These are phyloP conservation scores for Premnoplex brunnescens DNA, from an alignment of 2,797 vertebrate species.

Conservation along the genomic window DNA sequence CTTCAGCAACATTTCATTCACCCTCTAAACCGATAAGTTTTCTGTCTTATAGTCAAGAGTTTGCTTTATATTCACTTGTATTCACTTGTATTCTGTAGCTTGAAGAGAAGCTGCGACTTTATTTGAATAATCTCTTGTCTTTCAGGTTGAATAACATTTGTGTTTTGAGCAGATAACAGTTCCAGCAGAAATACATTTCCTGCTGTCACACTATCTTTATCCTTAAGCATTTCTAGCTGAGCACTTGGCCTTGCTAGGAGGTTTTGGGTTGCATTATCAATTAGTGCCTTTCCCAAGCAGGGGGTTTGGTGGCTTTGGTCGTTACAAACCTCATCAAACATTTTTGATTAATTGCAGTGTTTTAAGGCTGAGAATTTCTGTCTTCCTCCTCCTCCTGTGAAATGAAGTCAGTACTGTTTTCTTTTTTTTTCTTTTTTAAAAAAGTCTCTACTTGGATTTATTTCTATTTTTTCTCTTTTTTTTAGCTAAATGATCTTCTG, in stretches of 20 bases:
- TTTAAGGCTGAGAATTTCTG: conserved; percentile 51
- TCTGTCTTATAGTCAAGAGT: not conserved
- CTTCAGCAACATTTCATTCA: not conserved
- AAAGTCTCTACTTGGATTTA: not conserved
- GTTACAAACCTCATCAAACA: not conserved
- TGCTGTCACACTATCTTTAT: not conserved
- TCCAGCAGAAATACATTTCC: conserved; percentile 9
- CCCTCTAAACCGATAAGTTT: not conserved
- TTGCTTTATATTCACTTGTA: not conserved
- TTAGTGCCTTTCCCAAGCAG: not conserved
- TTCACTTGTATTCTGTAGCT: too few relatives aligned
- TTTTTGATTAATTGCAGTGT: conserved; percentile 24
- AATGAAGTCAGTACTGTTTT: not conserved
- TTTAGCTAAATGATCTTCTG: not conserved
- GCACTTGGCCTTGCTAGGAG: not conserved
- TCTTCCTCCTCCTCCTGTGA: not conserved
- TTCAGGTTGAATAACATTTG: not conserved
- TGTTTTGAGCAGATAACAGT: conserved; percentile 10
- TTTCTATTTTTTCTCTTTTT: too few relatives aligned
- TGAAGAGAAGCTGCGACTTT: not conserved
- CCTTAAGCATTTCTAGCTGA: not conserved
- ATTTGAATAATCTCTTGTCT: not conserved
- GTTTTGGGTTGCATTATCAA: not conserved
- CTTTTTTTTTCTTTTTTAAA: not conserved
- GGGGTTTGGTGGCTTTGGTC: not conserved